phyloP scores from a whole-genome alignment of 2,797 vertebrate genomes.

The Parambassis ranga region DNA sequence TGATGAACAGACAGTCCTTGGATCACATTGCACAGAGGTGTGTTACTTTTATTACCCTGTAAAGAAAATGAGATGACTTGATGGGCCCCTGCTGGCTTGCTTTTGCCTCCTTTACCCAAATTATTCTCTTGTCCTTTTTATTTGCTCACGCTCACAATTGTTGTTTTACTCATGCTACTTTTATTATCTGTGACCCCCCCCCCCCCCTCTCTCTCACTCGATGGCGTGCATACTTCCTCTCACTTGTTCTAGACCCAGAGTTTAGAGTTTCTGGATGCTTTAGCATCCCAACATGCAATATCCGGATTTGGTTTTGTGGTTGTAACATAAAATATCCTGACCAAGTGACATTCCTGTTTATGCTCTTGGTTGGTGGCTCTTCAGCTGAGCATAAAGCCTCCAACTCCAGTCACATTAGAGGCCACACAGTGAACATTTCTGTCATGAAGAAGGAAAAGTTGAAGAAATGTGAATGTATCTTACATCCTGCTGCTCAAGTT shows the following conservation, averaged over 20 bases:
- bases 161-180: slow-evolving; percentile 6
- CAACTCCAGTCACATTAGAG: slow-evolving; percentile 11
- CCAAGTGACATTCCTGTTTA: slow-evolving; percentile 29
- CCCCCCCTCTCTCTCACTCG: slow-evolving; percentile 15
- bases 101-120: not conserved
- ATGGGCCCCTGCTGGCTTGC: not conserved
- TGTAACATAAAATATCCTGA: slow-evolving; percentile 45
- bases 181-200: slow-evolving; percentile 22
- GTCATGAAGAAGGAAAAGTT: slow-evolving; percentile 2
- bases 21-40: no score
- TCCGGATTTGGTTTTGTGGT: slow-evolving; percentile 58
- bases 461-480: not conserved
- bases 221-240: no score
- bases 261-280: slow-evolving; percentile 28
- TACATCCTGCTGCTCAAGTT: not conserved
- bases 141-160: not conserved
- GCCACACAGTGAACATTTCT: slow-evolving; percentile 15
- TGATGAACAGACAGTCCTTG: no score
- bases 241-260: not conserved
- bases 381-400: slow-evolving; percentile 18
- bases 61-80: not conserved
- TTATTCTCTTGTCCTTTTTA: not conserved
- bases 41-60: not conserved
- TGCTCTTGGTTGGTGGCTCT: slow-evolving; percentile 22
- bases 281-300: slow-evolving; percentile 38